Evolutionary conservation across 2,797 vertebrate genomes (phyloP).

Genomic region (Thaleichthys pacificus): DNA sequence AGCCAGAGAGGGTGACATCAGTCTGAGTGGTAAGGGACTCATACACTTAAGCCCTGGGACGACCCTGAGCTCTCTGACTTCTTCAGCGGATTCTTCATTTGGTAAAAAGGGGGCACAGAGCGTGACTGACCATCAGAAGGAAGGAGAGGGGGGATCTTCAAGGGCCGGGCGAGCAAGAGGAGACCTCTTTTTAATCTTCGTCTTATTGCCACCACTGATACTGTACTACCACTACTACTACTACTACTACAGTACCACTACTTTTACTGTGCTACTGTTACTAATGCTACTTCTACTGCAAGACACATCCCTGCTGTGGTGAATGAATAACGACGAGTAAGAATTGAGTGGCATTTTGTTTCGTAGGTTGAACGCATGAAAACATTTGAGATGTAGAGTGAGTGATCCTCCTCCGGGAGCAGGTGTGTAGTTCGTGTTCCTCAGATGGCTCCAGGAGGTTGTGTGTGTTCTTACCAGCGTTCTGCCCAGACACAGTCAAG

Average conservation of each 20-base stretch:
- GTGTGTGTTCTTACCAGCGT: too few relatives aligned
- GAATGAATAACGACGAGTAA: too few relatives aligned
- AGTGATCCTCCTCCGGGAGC: too few relatives aligned
- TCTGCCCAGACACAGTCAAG: too few relatives aligned
- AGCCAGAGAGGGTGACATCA: constrained; percentile 23
- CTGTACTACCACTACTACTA: background rate
- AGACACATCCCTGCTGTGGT: too few relatives aligned
- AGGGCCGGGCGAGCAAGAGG: background rate
- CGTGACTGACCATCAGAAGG: background rate
- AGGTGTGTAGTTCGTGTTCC: too few relatives aligned
- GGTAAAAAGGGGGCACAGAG: constrained; percentile 13
- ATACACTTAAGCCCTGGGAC: constrained; percentile 1
- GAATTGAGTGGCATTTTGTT: background rate
- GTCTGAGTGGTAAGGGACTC: background rate
- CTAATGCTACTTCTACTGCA: too few relatives aligned
- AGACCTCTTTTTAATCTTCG: too few relatives aligned
- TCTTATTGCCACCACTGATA: background rate
- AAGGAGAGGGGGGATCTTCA: background rate
- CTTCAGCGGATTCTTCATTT: constrained; percentile 17
- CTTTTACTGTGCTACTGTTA: too few relatives aligned
- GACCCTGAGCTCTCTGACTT: background rate
- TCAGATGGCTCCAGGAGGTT: too few relatives aligned
- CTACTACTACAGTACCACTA: background rate
- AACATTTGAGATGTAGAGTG: too few relatives aligned
- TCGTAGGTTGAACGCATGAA: too few relatives aligned